Percentiles rank a stretch among this genome's conserved stretches.
Evolutionary conservation across 2,797 vertebrate genomes (phyloP).

Genomic region (Crocodylus rhombifer): DNA sequence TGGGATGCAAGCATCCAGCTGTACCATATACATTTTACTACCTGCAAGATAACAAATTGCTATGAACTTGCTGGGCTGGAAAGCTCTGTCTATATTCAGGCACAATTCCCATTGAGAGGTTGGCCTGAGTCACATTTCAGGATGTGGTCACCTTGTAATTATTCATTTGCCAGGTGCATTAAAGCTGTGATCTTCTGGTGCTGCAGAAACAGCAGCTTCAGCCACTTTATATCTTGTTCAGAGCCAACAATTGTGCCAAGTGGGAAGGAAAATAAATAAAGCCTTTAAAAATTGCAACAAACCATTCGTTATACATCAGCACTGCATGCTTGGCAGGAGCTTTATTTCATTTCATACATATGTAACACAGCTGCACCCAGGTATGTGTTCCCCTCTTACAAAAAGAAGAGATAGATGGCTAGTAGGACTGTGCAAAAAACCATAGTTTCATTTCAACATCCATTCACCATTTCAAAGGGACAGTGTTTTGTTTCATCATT

Average conservation of each 20-base stretch:
- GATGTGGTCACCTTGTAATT: not conserved
- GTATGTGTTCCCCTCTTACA: too few relatives aligned
- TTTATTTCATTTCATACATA: not conserved
- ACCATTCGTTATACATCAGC: not conserved
- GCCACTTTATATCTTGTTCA: not conserved
- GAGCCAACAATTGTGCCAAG: fast-evolving
- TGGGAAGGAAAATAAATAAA: not conserved
- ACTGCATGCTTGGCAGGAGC: not conserved
- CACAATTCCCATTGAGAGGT: not conserved
- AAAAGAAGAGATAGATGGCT: too few relatives aligned
- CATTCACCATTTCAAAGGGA: too few relatives aligned
- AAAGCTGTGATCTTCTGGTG: not conserved
- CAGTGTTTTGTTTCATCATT: too few relatives aligned
- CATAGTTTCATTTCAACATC: too few relatives aligned
- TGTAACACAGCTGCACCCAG: too few relatives aligned
- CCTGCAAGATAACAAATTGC: too few relatives aligned
- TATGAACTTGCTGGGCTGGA: too few relatives aligned
- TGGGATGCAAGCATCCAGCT: too few relatives aligned
- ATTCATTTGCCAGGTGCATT: not conserved
- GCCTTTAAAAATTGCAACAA: not conserved
- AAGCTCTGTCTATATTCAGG: not conserved
- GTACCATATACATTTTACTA: too few relatives aligned
- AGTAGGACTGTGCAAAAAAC: too few relatives aligned
- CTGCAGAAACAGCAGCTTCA: not conserved
- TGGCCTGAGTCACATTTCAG: not conserved